These are phyloP conservation scores for Orius laevigatus DNA, from an alignment of 1,140 invertebrate species.

Conservation along the genomic window DNA sequence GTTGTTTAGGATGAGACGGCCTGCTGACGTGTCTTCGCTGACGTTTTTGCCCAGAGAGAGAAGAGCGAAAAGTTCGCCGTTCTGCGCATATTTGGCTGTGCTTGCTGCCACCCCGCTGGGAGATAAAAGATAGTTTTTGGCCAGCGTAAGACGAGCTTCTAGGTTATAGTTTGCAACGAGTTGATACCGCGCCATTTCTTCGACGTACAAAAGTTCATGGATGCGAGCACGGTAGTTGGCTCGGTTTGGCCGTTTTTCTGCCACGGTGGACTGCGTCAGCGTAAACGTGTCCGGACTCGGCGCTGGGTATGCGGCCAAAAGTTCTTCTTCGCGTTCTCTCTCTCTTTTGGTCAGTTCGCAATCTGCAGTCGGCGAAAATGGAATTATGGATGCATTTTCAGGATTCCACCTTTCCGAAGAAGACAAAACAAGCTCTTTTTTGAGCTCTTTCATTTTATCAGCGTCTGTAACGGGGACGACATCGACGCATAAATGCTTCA, in stretches of 20 bases:
- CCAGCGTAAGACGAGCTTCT: constrained; percentile 44
- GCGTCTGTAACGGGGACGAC: constrained; percentile 51
- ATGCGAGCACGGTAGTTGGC: constrained; percentile 61
- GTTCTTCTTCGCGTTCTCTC: constrained; percentile 34
- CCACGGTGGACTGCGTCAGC: constrained; percentile 47
- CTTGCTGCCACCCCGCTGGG: constrained; percentile 49
- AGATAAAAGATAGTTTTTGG: constrained; percentile 51
- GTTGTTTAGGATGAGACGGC: constrained; percentile 61
- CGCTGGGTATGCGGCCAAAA: constrained; percentile 46
- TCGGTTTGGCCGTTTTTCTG: constrained; percentile 44
- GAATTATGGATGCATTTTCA: constrained; percentile 33
- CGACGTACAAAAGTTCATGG: constrained; percentile 60
- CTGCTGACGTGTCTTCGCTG: constrained; percentile 70
- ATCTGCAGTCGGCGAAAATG: constrained; percentile 38
- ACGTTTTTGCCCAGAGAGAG: constrained; percentile 53
- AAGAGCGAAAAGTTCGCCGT: constrained; percentile 61
- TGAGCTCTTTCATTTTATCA: constrained; percentile 48
- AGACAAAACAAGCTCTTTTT: constrained; percentile 39
- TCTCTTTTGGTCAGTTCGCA: constrained; percentile 27
- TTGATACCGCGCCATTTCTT: constrained; percentile 63
- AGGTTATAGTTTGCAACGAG: constrained; percentile 58
- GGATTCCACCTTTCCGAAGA: constrained; percentile 42
- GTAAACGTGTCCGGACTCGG: constrained; percentile 48
- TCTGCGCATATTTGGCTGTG: constrained; percentile 59
- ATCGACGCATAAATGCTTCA: constrained; percentile 59